A percentile compares a stretch with the other conserved stretches of the same genome.
Conservation (phyloP, 2,888 invertebrate genomes). For the Sarcophaga subvicina region DNA sequence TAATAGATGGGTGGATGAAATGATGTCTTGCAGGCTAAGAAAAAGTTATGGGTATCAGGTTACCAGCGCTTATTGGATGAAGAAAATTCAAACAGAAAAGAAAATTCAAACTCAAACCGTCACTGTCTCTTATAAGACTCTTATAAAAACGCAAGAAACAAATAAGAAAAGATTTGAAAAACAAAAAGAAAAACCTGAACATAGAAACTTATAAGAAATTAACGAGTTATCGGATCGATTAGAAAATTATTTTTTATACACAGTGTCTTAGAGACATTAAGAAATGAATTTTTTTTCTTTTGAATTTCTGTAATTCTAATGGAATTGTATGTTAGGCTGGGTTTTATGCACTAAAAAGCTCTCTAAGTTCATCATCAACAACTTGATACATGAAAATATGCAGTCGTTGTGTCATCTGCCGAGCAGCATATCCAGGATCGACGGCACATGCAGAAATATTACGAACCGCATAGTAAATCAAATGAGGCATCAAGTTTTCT, state of each 20-base stretch:
- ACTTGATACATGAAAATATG: too few species aligned
- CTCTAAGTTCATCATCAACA: too few species aligned
- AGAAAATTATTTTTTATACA: background rate
- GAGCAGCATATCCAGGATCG: too few species aligned
- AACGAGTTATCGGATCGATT: constrained; percentile 48
- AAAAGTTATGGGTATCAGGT: constrained; percentile 68
- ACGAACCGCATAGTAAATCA: too few species aligned
- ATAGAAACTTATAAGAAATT: constrained; percentile 32
- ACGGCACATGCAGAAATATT: too few species aligned
- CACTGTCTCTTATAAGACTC: constrained; percentile 47
- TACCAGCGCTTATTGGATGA: constrained; percentile 58
- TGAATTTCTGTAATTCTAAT: too few species aligned
- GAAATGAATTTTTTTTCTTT: background rate
- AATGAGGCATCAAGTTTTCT: too few species aligned
- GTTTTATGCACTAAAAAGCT: too few species aligned
- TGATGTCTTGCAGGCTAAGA: constrained; percentile 61
- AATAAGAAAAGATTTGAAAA: constrained; percentile 47
- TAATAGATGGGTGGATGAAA: constrained; percentile 24
- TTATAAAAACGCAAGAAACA: constrained; percentile 27
- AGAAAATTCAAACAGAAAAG: constrained; percentile 27
- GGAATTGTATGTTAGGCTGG: too few species aligned
- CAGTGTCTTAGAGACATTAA: constrained; percentile 27
- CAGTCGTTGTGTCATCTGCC: too few species aligned
- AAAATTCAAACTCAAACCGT: constrained; percentile 2
- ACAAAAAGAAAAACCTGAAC: background rate